Base-by-base conservation (phyloP, 2,888 invertebrate genomes). In the Agonopterix alstromeriana region DNA sequence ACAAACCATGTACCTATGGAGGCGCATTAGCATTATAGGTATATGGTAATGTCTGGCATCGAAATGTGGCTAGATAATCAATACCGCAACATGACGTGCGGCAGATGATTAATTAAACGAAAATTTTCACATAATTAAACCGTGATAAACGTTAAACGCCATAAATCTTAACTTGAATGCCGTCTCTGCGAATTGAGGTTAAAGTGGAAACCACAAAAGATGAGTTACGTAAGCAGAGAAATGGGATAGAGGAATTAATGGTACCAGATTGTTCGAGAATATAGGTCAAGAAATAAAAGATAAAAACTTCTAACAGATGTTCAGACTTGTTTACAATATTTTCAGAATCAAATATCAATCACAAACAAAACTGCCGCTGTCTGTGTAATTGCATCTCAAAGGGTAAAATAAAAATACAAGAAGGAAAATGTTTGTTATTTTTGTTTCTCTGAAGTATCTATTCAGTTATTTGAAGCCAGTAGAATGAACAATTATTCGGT, bases 161-260 rank as follows among this genome's bases (percentile, higher is more conserved):
- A 65, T 70, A 70, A 70, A 70, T 72, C 67, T 67, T 65, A 52
- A 45, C 56, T 54, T 63, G 64, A 70, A 68, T 65, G 54, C 59
- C 57, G 57, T 57, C 61, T 50, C 27, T 48, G 42, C 52, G 56
- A 62, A 63, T 63, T 64, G 62, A 63, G 65, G 65, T 65, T 61
- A 66, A 65, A 66, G 57, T 59, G 56, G 52, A 52, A 47, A 57
- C 53, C 52, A 60, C 61, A 61, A 61, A 63, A 63, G 62, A 61
- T 61, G 58, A 61, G 62, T 65, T 65, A 57, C 60, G 64, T 50
- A 65, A 61, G 58, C 58, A 58, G 59, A 51, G 50, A 52, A 54
- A 62, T 35, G 57, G 59, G 58, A 61, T 58, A 60, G 55, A 58
- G 54, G 56, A 61, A 63, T 59, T 63, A 60, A 58, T 56, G 52